These are phyloP conservation scores for Xerus inauris DNA, from an alignment of 2,113 vertebrate genomes.

Conservation along the genomic window DNA sequence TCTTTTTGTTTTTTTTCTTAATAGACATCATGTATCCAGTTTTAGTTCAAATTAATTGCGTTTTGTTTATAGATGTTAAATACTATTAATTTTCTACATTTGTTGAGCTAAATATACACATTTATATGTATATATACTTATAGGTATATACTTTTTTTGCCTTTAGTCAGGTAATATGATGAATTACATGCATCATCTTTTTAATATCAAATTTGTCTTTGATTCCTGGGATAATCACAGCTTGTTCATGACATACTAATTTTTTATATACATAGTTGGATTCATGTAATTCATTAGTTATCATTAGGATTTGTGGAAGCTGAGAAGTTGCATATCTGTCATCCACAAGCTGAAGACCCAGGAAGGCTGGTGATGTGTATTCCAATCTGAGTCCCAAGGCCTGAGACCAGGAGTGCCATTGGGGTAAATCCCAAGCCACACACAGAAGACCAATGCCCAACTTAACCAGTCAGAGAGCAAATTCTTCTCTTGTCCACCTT, in stretches of 20 bases:
- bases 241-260: neutral
- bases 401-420: neutral
- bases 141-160: neutral
- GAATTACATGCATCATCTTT: neutral
- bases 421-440: neutral
- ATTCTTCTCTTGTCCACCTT: neutral
- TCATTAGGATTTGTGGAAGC: neutral
- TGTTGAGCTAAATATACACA: neutral
- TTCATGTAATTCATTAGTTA: too few species aligned
- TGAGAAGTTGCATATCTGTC: neutral
- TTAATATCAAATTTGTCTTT: neutral
- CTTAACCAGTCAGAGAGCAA: neutral
- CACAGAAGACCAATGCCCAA: neutral
- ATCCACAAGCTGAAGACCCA: neutral
- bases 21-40: neutral
- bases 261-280: neutral
- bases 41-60: neutral
- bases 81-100: neutral
- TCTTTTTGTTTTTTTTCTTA: neutral
- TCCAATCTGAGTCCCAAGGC: neutral
- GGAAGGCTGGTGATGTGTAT: neutral
- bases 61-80: neutral
- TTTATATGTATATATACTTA: too few species aligned
- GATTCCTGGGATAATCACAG: neutral
- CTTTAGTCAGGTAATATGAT: neutral